Evolutionary conservation across 1,140 invertebrate species (phyloP), one percentile per base, ranked within the genome.

Genomic region (Drosophila oshimai): DNA sequence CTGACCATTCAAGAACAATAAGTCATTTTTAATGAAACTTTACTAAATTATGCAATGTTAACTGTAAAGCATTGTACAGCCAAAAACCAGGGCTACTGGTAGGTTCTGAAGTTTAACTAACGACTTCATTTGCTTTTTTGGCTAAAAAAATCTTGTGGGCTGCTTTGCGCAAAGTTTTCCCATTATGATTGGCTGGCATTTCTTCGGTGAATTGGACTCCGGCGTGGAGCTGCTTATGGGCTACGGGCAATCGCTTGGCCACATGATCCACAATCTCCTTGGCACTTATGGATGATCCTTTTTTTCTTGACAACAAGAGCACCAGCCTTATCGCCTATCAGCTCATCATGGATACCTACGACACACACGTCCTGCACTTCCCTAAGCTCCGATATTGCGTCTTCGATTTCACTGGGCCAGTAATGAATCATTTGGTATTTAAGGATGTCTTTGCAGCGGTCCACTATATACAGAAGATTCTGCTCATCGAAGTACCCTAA

Each of bases 391-490:
- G 49, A 13, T 10, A 79, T 70, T 1, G 44, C 60, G 13, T 37
- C 36, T 46, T 89, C 87, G 18, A 90, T 71, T 50, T 89, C 87
- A 3, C 53, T 68, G n/a, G 89, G 87, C 54, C 79, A 74, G 20
- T 90, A 90, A 18, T 91, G 90, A 12, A 75, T 42, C 1, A 76
- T 78, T 10, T 61, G 41, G 80, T 94, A 95, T 87, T 96, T 97
- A 34, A 96, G 94, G 9, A 96, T 91, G 83, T 96, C 95, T 65
- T 96, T 96, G 7, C 95, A 75, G 33, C 96, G 91, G 71, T 96
- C 95, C 0, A 95, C 93, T 68, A 96, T 93, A 60, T 91, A 95
- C 61, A 95, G 93, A 50, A 91, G 94, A 1, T 92, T 92, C n/a
- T 95, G 91, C 6, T 94, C 91, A 53, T 96, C 94, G 53, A 93